phyloP scores from a whole-genome alignment of 2,113 vertebrate genomes.

The Tauraco erythrolophus region DNA sequence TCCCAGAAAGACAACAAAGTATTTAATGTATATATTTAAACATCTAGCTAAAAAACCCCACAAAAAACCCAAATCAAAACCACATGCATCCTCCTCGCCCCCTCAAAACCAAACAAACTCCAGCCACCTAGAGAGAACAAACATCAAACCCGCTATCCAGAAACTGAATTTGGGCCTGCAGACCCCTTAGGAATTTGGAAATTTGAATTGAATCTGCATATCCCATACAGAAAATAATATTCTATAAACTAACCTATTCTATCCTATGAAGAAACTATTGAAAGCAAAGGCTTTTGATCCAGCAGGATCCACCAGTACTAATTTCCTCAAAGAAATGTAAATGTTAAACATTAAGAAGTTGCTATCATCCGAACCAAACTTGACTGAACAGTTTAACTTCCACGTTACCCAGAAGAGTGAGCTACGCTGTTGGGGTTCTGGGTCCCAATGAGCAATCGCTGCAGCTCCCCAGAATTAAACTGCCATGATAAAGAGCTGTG shows the following conservation, averaged over 20 bases:
- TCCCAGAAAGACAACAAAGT: not conserved
- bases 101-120: not conserved
- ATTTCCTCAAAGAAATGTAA: not conserved
- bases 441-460: not conserved
- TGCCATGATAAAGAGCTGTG: not conserved
- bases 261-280: not conserved
- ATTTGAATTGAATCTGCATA: not conserved
- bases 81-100: not conserved
- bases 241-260: not conserved
- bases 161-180: not conserved
- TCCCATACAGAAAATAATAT: not conserved
- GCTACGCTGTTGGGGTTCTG: not conserved
- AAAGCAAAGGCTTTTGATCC: not conserved
- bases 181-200: not conserved
- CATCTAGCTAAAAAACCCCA: fast-evolving
- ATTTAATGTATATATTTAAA: not conserved
- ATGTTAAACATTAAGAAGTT: not conserved
- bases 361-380: not conserved
- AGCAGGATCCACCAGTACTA: not conserved
- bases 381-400: not conserved
- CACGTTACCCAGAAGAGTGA: not conserved
- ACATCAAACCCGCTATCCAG: not conserved
- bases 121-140: not conserved
- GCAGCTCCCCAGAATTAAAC: not conserved
- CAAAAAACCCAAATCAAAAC: fast-evolving